These are phyloP conservation scores for Tympanuchus pallidicinctus DNA, from an alignment of 2,113 vertebrate species.

Conservation along the genomic window DNA sequence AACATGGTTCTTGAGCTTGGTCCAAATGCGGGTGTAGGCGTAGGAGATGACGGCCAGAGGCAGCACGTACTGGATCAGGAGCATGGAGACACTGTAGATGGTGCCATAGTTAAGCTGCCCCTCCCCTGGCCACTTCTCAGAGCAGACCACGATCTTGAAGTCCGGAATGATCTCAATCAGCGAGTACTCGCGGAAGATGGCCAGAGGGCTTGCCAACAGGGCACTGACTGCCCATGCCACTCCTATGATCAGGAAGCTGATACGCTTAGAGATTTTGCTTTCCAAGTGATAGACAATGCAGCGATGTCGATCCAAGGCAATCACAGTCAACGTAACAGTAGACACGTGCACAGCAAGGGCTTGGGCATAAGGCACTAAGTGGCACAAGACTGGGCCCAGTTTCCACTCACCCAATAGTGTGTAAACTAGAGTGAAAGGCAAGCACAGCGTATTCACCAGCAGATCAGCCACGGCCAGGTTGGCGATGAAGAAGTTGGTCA, in stretches of 20 bases:
- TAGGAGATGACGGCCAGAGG: conserved; percentile 89
- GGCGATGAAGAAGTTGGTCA: conserved; percentile 95
- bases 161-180: conserved; percentile 84
- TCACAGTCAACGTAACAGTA: conserved; percentile 92
- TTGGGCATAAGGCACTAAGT: conserved; percentile 91
- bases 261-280: conserved; percentile 90
- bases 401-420: conserved; percentile 91
- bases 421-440: conserved; percentile 93
- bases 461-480: conserved; percentile 93
- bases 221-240: conserved; percentile 90
- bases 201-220: conserved; percentile 90
- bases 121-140: conserved; percentile 90
- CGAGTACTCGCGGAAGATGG: conserved; percentile 92
- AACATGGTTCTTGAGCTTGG: conserved; percentile 86
- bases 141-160: conserved; percentile 87
- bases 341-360: conserved; percentile 93
- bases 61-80: conserved; percentile 89
- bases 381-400: conserved; percentile 89
- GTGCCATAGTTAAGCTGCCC: conserved; percentile 83
- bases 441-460: conserved; percentile 90
- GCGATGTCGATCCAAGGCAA: conserved; percentile 91
- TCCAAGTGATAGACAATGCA: conserved; percentile 92
- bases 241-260: conserved; percentile 88
- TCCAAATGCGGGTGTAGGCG: conserved; percentile 91
- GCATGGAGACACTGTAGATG: conserved; percentile 88